Evolutionary conservation across 2,888 invertebrate genomes (phyloP).

Genomic region (Lydus trimaculatus): DNA sequence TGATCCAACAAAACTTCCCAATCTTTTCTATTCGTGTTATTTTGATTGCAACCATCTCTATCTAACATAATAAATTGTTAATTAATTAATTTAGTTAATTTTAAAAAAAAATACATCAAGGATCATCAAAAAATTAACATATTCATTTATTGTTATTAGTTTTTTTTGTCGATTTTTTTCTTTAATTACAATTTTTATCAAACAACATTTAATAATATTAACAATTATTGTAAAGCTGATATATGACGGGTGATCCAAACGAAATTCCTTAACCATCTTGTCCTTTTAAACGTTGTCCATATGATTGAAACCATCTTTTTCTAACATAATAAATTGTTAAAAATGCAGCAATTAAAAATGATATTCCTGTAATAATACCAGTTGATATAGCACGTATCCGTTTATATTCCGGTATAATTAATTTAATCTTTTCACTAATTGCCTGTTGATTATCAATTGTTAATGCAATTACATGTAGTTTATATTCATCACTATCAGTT

Average conservation of each 20-base stretch:
- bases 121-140: no score
- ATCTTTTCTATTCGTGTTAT: conserved; percentile 17
- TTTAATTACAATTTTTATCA: no score
- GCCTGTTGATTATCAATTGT: conserved; percentile 68
- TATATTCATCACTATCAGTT: conserved; percentile 76
- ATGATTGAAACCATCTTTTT: conserved; percentile 56
- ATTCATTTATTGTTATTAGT: no score
- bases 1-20: background rate
- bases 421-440: conserved; percentile 68
- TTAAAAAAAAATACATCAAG: no score
- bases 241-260: background rate
- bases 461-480: conserved; percentile 76
- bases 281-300: conserved; percentile 20
- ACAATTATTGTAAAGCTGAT: background rate
- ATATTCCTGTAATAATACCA: conserved; percentile 74
- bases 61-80: conserved; percentile 67
- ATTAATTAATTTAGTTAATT: no score
- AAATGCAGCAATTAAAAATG: conserved; percentile 71
- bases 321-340: conserved; percentile 68
- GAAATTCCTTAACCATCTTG: conserved; percentile 3
- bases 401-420: conserved; percentile 75
- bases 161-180: no score
- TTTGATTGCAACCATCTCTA: conserved; percentile 56
- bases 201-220: no score
- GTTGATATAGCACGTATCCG: conserved; percentile 75